Evolutionary conservation across 2,888 invertebrate species (phyloP).

Genomic region (Hyles lineata): DNA sequence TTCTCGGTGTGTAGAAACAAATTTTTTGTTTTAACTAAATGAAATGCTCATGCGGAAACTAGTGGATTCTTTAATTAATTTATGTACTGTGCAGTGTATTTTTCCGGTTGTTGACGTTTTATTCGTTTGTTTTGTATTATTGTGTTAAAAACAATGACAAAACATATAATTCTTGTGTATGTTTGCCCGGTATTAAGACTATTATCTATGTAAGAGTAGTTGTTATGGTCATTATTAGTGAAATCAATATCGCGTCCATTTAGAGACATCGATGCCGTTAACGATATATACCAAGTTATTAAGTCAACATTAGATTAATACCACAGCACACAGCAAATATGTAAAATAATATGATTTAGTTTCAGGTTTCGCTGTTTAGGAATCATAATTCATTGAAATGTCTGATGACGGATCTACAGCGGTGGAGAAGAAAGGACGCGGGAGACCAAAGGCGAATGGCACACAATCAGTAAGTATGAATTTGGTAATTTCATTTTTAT

Average conservation of each 20-base stretch:
- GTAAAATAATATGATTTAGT: background rate
- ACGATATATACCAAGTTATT: background rate
- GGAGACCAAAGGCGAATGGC: conserved; percentile 82
- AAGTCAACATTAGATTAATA: background rate
- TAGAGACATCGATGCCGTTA: background rate
- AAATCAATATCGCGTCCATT: conserved; percentile 31
- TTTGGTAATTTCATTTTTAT: conserved; percentile 9
- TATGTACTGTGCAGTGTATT: conserved; percentile 26
- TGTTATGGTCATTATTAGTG: background rate
- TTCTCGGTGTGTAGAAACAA: background rate
- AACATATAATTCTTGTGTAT: background rate
- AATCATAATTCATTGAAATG: conserved; percentile 61
- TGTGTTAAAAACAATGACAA: background rate
- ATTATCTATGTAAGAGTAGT: background rate
- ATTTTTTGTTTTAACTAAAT: background rate
- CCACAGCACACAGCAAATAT: background rate
- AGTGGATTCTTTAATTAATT: background rate
- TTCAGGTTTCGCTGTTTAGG: conserved; percentile 34
- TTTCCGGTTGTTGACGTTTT: conserved; percentile 62
- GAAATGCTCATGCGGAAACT: background rate
- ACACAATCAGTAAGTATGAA: conserved; percentile 71
- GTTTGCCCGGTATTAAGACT: background rate
- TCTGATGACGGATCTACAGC: conserved; percentile 82
- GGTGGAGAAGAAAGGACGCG: conserved; percentile 83
- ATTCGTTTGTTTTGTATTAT: conserved; percentile 48